Conservation (phyloP, 2,113 vertebrate species). For the Myotis davidii region DNA sequence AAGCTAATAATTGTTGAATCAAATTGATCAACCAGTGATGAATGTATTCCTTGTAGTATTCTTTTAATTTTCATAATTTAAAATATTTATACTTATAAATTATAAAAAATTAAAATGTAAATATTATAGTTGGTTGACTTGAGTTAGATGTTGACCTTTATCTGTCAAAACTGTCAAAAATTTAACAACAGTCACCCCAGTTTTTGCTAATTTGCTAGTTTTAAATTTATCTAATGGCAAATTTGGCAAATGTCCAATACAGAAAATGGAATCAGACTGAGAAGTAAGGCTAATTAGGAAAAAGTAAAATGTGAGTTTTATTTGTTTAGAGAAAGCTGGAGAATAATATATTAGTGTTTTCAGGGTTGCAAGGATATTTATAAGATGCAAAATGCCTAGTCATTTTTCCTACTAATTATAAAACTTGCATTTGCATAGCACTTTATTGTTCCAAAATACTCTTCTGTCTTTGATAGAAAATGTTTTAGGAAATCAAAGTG, state of each 20-base stretch:
- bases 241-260: neutral
- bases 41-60: neutral
- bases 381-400: conserved; percentile 55
- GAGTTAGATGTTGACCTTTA: neutral
- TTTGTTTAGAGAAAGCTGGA: conserved; percentile 27
- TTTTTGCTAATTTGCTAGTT: conserved; percentile 35
- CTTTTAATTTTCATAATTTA: neutral
- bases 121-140: conserved; percentile 22
- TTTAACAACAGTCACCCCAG: neutral
- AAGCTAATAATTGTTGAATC: neutral
- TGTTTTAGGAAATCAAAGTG: conserved; percentile 29
- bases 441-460: conserved; percentile 70
- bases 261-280: conserved; percentile 25
- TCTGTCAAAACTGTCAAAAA: neutral
- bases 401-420: conserved; percentile 61
- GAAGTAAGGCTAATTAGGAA: conserved; percentile 18
- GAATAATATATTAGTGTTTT: conserved; percentile 37
- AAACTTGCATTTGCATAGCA: conserved; percentile 58
- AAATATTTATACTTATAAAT: neutral
- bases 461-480: conserved; percentile 53
- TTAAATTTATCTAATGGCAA: conserved; percentile 1
- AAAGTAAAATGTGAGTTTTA: conserved; percentile 48
- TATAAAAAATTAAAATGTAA: neutral
- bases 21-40: neutral
- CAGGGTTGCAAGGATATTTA: conserved; percentile 20